A percentile compares a stretch with the other conserved stretches of the same genome.
Conservation (phyloP, 2,797 vertebrate genomes). For the Tokudaia muenninki region DNA sequence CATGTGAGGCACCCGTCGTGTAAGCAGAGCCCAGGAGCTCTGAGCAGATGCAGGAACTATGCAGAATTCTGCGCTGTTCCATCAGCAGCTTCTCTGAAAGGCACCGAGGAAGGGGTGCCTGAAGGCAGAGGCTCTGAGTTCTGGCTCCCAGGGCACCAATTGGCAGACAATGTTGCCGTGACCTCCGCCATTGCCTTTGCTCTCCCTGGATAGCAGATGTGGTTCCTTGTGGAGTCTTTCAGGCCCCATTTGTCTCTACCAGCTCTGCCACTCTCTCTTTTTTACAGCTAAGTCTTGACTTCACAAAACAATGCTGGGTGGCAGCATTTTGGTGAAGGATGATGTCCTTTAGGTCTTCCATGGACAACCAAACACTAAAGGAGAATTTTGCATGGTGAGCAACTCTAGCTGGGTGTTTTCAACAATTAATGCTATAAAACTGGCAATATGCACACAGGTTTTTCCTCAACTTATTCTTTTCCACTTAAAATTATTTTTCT, state of each 20-base stretch:
- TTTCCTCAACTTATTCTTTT: neutral
- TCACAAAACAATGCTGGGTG: neutral
- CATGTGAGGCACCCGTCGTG: neutral
- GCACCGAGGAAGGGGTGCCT: fast-evolving
- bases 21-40: neutral
- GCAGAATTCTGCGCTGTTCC: no score
- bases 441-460: neutral
- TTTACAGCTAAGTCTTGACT: neutral
- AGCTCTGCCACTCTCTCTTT: neutral
- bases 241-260: neutral
- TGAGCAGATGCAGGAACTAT: neutral
- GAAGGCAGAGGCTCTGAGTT: neutral
- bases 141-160: fast-evolving
- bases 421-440: neutral
- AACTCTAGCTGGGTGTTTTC: neutral
- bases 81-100: neutral
- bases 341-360: neutral
- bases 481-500: neutral
- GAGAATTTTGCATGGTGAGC: neutral
- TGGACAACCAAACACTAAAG: neutral
- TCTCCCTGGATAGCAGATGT: fast-evolving
- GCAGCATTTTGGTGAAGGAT: neutral
- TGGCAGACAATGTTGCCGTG: neutral
- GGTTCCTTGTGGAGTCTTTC: neutral
- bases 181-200: neutral